A percentile compares a stretch with the other conserved stretches of the same genome.
phyloP scores from a whole-genome alignment of 2,113 vertebrate genomes.

The Rostratula benghalensis region DNA sequence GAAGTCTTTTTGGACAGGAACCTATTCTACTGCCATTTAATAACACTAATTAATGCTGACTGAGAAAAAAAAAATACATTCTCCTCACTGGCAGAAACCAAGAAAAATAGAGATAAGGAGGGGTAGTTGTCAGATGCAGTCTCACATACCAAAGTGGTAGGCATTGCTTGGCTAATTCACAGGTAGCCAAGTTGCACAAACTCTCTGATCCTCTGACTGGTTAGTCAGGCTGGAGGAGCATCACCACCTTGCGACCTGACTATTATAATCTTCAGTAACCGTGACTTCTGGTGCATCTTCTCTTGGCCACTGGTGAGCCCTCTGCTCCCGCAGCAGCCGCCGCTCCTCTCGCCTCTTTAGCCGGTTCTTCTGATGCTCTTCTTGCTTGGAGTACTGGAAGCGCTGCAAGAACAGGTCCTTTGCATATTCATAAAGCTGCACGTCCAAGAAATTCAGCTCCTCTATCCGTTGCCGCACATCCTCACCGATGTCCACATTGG shows the following conservation, averaged over 20 bases:
- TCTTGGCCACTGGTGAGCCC: conserved; percentile 75
- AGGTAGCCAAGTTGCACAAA: not conserved
- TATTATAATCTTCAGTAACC: conserved; percentile 95
- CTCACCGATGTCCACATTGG: conserved; percentile 91
- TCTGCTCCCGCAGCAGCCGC: conserved; percentile 83
- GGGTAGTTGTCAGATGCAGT: not conserved
- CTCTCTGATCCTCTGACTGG: not conserved
- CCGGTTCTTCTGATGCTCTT: conserved; percentile 86
- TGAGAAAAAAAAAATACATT: conserved; percentile 39
- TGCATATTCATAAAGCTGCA: conserved; percentile 93
- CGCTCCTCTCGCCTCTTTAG: conserved; percentile 86
- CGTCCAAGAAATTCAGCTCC: conserved; percentile 90
- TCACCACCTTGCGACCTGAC: conserved; percentile 96
- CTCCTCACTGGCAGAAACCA: conserved; percentile 43
- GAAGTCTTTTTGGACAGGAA: not conserved
- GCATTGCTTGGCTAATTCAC: not conserved
- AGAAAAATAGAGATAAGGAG: conserved; percentile 34
- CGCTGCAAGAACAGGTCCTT: conserved; percentile 96
- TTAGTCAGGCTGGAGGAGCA: not conserved
- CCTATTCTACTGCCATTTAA: not conserved
- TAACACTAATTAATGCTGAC: not conserved
- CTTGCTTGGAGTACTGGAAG: conserved; percentile 91
- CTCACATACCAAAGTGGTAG: not conserved
- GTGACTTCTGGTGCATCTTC: conserved; percentile 62
- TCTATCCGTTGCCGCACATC: conserved; percentile 86